Base-by-base conservation (phyloP, 1,140 invertebrate genomes). In the Uloborus diversus region DNA sequence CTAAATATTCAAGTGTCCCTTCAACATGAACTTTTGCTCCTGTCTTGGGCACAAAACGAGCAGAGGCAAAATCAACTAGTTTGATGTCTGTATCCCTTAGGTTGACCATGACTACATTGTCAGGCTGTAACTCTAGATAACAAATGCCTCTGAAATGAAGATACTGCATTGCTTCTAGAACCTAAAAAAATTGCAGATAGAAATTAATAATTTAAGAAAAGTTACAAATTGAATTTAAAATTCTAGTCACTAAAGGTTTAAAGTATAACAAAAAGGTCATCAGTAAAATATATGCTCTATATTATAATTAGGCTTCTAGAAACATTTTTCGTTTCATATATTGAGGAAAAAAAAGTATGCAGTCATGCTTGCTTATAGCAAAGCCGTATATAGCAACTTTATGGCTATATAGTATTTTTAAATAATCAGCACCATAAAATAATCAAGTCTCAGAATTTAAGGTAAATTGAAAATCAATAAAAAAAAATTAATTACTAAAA, bases 31-130 rank as follows among this genome's bases (percentile, higher is more conserved):
- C 92, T 71, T 90, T 88, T 0, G 91, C 91, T 2, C 94, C 94
- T 32, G 94, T 84, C 86, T 93, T 94, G 11, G 91, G 92, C 1
- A 96, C 93, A 83, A 89, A 90, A 78, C 93, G 92, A 0, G 96
- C 92, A 0, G 92, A 92, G 0, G 94, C 95, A 84, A 99, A 94
- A 85, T 99, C 97, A 1, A 95, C 91, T 14, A 99, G 87, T 88
- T 99, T 99, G 1, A 99, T 90, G 81, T 88, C 86, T 4, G 96
- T 90, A 25, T 92, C 92, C 82, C 94, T 89, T 4, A 96, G 91
- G 0, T 93, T 93, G 1, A 92, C 92, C 92, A 99, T 96, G 0
- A 99, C 94, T n/a, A 99, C 90, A 86, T 98, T 99, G 83, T 97
- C 95, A 0, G 97, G 97, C 86, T 99, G 95, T 20, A 99, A 88